Evolutionary conservation across 2,888 invertebrate species (phyloP), one percentile per base, ranked within the genome.

Genomic region (Limenitis camilla): DNA sequence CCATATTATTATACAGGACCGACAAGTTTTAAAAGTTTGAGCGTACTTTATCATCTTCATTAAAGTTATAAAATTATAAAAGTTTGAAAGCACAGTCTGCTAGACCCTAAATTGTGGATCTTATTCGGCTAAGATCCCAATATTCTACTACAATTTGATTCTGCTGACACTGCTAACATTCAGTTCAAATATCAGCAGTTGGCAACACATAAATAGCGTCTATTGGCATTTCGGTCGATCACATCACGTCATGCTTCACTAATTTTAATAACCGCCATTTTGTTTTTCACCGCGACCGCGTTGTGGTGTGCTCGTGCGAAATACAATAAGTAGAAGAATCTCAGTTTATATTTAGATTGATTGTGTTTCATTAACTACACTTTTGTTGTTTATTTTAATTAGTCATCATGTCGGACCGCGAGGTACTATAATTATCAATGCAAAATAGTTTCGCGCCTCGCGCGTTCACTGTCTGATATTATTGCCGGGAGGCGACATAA

Each of bases 321-420:
- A 71, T 75, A 71, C 65, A 65, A 72, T 72, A 65, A 72, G 71
- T 70, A 64, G 63, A 19, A 33, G 52, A 53, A 60, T 67, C 62
- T 66, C 54, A 54, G 61, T 67, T 59, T 76, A 77, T 62, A 71
- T 72, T 72, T 83, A 84, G 81, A 76, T 69, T 72, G 65, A 68
- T 72, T 69, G 66, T 61, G 67, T 69, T 68, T 74, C 69, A 66
- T 67, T 74, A 67, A 60, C 62, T 67, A 75, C 70, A 64, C 66
- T 67, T 71, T 68, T 66, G 58, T 63, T 67, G 62, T 65, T 66
- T 67, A 61, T 62, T 68, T 69, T 66, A 62, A 63, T 65, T 58
- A 66, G 55, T 62, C 74, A 69, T 67, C 61, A 87, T 87, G 87
- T 87, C 87, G 60, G 87, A 87, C 75, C 78, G 85, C 74, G 87